These are phyloP conservation scores for Acanthisitta chloris DNA, from an alignment of 2,113 vertebrate species.

Conservation along the genomic window DNA sequence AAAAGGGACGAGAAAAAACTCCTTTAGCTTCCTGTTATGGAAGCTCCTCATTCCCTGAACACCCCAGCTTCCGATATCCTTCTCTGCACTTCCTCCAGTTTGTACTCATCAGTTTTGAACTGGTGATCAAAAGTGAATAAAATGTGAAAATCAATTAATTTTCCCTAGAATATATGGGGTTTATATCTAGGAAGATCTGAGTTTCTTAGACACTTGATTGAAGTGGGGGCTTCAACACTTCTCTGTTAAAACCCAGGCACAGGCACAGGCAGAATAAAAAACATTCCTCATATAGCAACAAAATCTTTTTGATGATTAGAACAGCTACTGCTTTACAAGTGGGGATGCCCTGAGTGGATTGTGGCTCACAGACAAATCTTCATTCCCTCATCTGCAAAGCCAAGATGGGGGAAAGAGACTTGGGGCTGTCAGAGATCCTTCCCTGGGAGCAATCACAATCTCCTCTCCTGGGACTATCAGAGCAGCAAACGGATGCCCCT, in stretches of 20 bases:
- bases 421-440: neutral
- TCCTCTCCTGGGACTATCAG: neutral
- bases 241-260: neutral
- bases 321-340: neutral
- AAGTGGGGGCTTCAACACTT: rapidly evolving
- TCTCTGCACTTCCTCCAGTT: neutral
- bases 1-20: neutral
- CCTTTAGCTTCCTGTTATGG: neutral
- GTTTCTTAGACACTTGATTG: neutral
- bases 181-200: neutral
- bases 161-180: neutral
- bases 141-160: neutral
- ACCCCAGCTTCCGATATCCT: neutral
- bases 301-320: neutral
- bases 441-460: neutral
- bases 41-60: neutral
- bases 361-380: neutral
- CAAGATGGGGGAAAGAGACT: neutral
- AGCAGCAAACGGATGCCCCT: neutral
- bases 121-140: neutral
- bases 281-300: neutral
- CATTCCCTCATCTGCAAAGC: neutral
- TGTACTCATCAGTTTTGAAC: neutral
- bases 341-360: rapidly evolving
- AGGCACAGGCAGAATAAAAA: neutral